These are phyloP conservation scores for Caenorhabditis panamensis DNA, from an alignment of 2,888 invertebrate genomes.

Conservation along the genomic window DNA sequence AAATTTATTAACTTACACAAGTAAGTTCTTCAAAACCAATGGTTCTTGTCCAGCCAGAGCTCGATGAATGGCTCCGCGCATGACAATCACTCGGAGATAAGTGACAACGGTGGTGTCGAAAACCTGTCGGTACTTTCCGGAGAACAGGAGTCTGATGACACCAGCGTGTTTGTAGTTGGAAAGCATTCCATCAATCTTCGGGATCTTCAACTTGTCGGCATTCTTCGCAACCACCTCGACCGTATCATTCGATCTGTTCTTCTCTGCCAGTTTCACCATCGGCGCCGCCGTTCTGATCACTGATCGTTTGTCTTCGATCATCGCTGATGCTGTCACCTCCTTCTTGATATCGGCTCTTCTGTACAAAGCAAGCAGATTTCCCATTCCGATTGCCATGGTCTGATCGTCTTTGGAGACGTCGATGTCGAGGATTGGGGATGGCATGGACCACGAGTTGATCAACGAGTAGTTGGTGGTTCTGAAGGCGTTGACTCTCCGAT, in stretches of 20 bases:
- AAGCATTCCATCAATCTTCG: constrained; percentile 52
- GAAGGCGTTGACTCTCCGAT: constrained; percentile 84
- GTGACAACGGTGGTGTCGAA: constrained; percentile 34
- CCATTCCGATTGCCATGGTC: constrained; percentile 91
- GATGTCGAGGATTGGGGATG: constrained; percentile 92
- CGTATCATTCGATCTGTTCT: constrained; percentile 30
- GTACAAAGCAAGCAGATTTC: constrained; percentile 90
- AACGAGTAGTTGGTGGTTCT: constrained; percentile 72
- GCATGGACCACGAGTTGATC: constrained; percentile 91
- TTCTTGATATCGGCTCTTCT: constrained; percentile 83
- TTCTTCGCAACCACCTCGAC: constrained; percentile 58
- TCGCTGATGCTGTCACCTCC: constrained; percentile 44
- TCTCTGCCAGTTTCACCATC: constrained; percentile 45
- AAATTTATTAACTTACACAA: constrained; percentile 83
- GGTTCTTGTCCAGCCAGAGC: constrained; percentile 58
- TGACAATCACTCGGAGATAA: constrained; percentile 52
- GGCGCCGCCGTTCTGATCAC: constrained; percentile 50
- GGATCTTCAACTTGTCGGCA: constrained; percentile 55
- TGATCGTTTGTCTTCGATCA: constrained; percentile 46
- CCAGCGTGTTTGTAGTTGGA: constrained; percentile 53
- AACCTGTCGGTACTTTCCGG: constrained; percentile 30
- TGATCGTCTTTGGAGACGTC: constrained; percentile 88
- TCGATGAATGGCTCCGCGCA: constrained; percentile 58
- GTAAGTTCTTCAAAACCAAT: constrained; percentile 88
- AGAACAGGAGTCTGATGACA: constrained; percentile 34